Evolutionary conservation across 2,888 invertebrate genomes (phyloP).

Genomic region (Oscheius sp.): DNA sequence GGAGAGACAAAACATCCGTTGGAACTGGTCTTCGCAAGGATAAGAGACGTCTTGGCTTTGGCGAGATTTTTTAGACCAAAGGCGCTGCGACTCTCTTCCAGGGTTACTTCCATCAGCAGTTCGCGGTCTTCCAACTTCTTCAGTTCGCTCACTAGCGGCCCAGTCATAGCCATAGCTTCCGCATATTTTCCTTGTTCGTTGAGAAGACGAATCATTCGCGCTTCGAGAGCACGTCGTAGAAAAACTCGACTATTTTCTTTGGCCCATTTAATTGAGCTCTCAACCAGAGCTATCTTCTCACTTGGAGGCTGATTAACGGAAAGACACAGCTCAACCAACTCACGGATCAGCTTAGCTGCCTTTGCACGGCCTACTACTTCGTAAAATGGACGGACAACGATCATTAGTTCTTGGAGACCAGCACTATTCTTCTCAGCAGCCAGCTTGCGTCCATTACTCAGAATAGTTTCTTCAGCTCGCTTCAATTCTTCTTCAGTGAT

Average conservation of each 20-base stretch:
- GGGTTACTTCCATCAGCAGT: constrained; percentile 93
- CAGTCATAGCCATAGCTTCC: constrained; percentile 69
- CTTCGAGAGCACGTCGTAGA: constrained; percentile 91
- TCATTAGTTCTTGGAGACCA: constrained; percentile 80
- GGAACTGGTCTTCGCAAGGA: constrained; percentile 96
- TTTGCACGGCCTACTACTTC: constrained; percentile 96
- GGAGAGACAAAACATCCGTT: constrained; percentile 99
- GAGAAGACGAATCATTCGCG: constrained; percentile 92
- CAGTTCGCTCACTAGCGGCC: constrained; percentile 85
- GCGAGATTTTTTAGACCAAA: constrained; percentile 82
- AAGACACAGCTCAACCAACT: constrained; percentile 93
- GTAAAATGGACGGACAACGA: constrained; percentile 91
- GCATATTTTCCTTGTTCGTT: constrained; percentile 71
- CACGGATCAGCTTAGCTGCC: constrained; percentile 95
- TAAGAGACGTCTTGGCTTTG: constrained; percentile 84
- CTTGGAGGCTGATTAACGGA: constrained; percentile 82
- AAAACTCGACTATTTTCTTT: constrained; percentile 96
- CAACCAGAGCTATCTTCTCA: constrained; percentile 73
- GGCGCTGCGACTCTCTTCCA: constrained; percentile 97
- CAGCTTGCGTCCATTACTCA: constrained; percentile 88
- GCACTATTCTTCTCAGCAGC: constrained; percentile 78
- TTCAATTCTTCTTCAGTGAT: constrained; percentile 82
- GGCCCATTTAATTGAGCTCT: constrained; percentile 99
- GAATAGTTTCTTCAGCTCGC: constrained; percentile 88
- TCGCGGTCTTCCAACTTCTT: constrained; percentile 99